Evolutionary conservation across 37 sponge, comb jelly and placozoan genomes (phyloP), one percentile per base, ranked within the genome.

Genomic region (Tethya wilhelma): DNA sequence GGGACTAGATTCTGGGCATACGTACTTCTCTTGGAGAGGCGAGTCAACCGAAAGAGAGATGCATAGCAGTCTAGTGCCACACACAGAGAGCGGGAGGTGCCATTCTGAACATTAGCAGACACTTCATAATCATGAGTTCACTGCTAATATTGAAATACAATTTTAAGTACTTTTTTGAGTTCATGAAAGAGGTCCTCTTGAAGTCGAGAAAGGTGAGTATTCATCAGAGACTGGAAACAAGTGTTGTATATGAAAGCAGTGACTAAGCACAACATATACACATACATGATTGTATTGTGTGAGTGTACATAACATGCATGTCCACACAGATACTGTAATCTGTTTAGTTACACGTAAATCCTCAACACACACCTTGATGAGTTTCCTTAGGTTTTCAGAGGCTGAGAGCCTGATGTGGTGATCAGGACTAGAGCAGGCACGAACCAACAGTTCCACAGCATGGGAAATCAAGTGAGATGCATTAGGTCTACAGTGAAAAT

Each of bases 121-220:
- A 19, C 14, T 17, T 49, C 17, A 49, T 19, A 49, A 49, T 49
- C 17, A 49, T 49, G 17, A 19, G 22, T 60, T 60, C 7, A 14
- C 7, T 60, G 28, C 7, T 60, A 14, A 40, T 9, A 69, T 40
- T 2, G 42, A 69, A 23, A 69, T 40, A 43, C 3, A 69, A 40
- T 69, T 69, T 69, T 34, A 41, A 43, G 8, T 26, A 87, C 88
- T 71, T 87, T 87, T 59, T 87, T 87, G 34, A 87, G 46, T 43
- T 87, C 88, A 39, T 87, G 88, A 41, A 81, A 87, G 11, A 87
- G 55, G 56, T 79, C 82, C 33, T 81, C 77, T 64, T 81, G 88
- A 34, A 87, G 69, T 0, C 82, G 43, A 19, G 59, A 56, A n/a
- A 81, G 44, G 29, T 87, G 69, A 9, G 69, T 44, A 34, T 26